Percentiles rank a stretch among this genome's conserved stretches.
These are phyloP conservation scores for Cryptus armator DNA, from an alignment of 2,888 invertebrate genomes.

Conservation along the genomic window DNA sequence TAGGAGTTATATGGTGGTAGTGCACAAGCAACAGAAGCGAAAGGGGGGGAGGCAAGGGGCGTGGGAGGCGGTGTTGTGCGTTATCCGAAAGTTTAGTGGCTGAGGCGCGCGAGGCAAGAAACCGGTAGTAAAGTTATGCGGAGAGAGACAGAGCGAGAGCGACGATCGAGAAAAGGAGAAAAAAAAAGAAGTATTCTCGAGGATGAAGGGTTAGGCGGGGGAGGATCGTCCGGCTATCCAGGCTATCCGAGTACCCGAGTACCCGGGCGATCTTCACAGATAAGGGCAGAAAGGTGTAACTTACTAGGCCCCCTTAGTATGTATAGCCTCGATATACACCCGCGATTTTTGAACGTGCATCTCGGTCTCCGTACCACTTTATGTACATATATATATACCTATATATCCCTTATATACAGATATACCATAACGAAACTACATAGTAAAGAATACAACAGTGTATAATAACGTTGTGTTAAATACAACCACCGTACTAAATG, in stretches of 20 bases:
- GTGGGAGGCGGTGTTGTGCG: constrained; percentile 73
- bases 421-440: background rate
- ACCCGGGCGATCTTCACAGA: constrained; percentile 81
- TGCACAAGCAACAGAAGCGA: constrained; percentile 60
- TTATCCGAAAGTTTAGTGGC: constrained; percentile 83
- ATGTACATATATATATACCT: constrained; percentile 23
- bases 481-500: background rate
- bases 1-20: constrained; percentile 20
- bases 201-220: constrained; percentile 33
- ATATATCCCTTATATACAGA: background rate
- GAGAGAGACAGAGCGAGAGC: constrained; percentile 72
- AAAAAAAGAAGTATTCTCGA: constrained; percentile 16
- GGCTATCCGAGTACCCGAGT: constrained; percentile 81
- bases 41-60: constrained; percentile 55
- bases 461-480: background rate
- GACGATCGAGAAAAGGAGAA: constrained; percentile 38
- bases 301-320: constrained; percentile 79
- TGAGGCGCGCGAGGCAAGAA: constrained; percentile 78
- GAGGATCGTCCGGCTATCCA: constrained; percentile 59
- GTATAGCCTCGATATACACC: constrained; percentile 55
- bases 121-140: constrained; percentile 85
- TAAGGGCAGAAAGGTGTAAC: constrained; percentile 84
- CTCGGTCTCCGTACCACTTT: constrained; percentile 21
- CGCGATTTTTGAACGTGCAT: constrained; percentile 44
- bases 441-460: background rate